Evolutionary conservation across 2,888 invertebrate species (phyloP).

Genomic region (Julus scandinavius): DNA sequence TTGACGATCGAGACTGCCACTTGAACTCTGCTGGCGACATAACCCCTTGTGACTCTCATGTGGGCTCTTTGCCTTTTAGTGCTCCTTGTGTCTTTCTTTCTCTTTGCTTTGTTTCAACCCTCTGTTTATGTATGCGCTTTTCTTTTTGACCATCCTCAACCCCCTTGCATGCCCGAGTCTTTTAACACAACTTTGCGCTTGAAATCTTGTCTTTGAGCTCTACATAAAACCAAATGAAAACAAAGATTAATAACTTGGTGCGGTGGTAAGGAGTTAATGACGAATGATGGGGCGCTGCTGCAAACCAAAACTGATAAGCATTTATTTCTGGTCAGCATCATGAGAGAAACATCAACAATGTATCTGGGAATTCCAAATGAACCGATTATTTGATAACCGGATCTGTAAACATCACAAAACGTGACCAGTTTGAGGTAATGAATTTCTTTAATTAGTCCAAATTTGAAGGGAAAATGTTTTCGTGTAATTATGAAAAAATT

Average conservation of each 20-base stretch:
- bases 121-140: conserved; percentile 48
- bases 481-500: no score
- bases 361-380: background rate
- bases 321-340: background rate
- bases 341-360: background rate
- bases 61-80: conserved; percentile 48
- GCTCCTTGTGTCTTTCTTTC: conserved; percentile 47
- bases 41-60: conserved; percentile 44
- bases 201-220: conserved; percentile 58
- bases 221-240: conserved; percentile 59
- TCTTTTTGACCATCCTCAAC: conserved; percentile 50
- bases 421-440: no score
- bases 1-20: conserved; percentile 45
- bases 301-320: background rate
- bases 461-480: no score
- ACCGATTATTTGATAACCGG: background rate
- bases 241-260: conserved; percentile 48
- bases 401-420: no score
- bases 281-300: background rate
- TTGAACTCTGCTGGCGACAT: conserved; percentile 26
- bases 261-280: background rate
- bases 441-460: no score
- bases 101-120: conserved; percentile 54
- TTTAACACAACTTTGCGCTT: conserved; percentile 58
- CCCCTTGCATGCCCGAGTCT: conserved; percentile 54